Evolutionary conservation across 2,888 invertebrate species (phyloP).

Genomic region (Leptopilina syphax): DNA sequence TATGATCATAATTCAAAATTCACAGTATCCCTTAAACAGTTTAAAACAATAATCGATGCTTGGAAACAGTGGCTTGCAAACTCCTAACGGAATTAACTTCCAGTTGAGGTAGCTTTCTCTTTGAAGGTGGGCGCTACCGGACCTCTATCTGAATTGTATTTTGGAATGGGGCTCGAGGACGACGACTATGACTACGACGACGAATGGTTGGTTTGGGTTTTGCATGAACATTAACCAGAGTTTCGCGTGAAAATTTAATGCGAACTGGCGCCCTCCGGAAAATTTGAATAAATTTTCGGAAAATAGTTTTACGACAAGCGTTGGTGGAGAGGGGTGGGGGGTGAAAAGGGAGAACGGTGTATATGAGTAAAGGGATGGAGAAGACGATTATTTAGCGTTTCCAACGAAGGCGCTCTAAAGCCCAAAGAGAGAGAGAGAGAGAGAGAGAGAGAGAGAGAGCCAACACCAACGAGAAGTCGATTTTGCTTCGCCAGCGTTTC

Average conservation of each 20-base stretch:
- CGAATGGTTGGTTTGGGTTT: neutral
- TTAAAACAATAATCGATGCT: conserved; percentile 38
- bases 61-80: conserved; percentile 28
- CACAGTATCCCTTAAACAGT: conserved; percentile 20
- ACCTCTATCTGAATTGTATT: neutral
- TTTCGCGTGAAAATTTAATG: conserved; percentile 43
- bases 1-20: conserved; percentile 33
- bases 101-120: conserved; percentile 28
- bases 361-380: conserved; percentile 52
- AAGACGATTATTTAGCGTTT: conserved; percentile 66
- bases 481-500: conserved; percentile 63
- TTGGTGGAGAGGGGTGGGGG: conserved; percentile 24
- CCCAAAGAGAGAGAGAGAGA: conserved; percentile 18
- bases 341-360: conserved; percentile 3
- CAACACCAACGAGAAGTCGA: conserved; percentile 44
- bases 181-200: neutral
- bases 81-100: conserved; percentile 35
- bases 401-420: conserved; percentile 52
- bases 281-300: conserved; percentile 55
- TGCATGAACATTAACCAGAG: conserved; percentile 22
- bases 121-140: neutral
- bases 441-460: conserved; percentile 18
- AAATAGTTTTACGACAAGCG: conserved; percentile 48
- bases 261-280: conserved; percentile 42
- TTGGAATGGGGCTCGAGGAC: conserved; percentile 2